These are phyloP conservation scores for Rhynchotus rufescens DNA, from an alignment of 2,797 vertebrate genomes.

Conservation along the genomic window DNA sequence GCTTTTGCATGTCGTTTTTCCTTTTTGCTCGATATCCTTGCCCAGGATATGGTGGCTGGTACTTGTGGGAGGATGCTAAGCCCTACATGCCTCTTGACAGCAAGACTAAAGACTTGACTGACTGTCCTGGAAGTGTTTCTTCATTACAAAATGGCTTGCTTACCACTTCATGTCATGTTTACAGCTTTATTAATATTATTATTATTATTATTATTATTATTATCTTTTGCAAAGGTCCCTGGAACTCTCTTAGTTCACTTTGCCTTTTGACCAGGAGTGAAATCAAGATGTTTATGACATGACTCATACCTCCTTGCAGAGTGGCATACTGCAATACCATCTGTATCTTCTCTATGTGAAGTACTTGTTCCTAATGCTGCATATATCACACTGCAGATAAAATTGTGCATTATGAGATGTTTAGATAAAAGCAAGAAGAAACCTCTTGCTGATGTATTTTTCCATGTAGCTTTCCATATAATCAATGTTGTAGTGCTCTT, in stretches of 20 bases:
- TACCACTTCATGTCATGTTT: neutral
- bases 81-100: neutral
- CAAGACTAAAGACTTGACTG: neutral
- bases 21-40: neutral
- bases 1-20: neutral
- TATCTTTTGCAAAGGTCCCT: neutral
- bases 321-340: neutral
- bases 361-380: neutral
- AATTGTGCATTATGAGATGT: neutral
- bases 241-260: neutral
- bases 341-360: neutral
- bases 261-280: neutral
- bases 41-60: too few relatives aligned
- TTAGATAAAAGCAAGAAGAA: neutral
- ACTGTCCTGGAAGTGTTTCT: neutral
- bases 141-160: neutral
- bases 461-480: neutral
- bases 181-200: neutral
- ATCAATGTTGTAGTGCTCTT: neutral
- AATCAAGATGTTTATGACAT: neutral
- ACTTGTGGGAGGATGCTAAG: neutral
- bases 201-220: too few relatives aligned
- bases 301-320: neutral
- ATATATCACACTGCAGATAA: neutral
- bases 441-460: neutral